phyloP scores from a whole-genome alignment of 2,888 invertebrate genomes.

The Hydropsyche betteni region DNA sequence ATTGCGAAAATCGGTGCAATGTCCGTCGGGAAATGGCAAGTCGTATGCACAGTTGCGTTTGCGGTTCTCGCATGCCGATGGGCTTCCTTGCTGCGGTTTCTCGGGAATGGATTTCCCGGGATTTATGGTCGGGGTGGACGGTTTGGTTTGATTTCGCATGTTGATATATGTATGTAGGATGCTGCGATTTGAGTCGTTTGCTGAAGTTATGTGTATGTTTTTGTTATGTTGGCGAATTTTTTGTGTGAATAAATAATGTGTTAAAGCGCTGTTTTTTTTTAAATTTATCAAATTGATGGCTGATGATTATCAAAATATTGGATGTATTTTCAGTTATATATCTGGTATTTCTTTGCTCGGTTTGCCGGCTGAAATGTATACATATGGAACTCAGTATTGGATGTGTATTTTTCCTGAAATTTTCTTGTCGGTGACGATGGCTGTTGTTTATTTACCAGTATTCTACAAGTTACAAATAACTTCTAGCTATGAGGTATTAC shows the following conservation, averaged over 20 bases:
- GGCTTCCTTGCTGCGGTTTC: too few relatives aligned
- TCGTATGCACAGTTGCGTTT: too few relatives aligned
- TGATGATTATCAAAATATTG: not conserved
- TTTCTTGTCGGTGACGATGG: slow-evolving; percentile 73
- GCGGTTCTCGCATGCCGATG: too few relatives aligned
- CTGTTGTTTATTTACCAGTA: slow-evolving; percentile 74
- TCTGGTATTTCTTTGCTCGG: slow-evolving; percentile 79
- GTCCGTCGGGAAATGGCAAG: too few relatives aligned
- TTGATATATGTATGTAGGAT: too few relatives aligned
- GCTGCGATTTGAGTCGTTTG: too few relatives aligned
- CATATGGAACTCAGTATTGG: slow-evolving; percentile 78
- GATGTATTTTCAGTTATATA: slow-evolving; percentile 69
- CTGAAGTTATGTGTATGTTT: too few relatives aligned
- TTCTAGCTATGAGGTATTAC: slow-evolving; percentile 76
- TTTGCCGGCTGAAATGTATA: slow-evolving; percentile 79
- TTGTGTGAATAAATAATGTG: not conserved
- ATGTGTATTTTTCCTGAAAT: slow-evolving; percentile 71
- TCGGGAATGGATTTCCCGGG: too few relatives aligned
- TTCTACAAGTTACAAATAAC: slow-evolving; percentile 79
- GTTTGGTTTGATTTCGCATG: too few relatives aligned
- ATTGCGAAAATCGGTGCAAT: not conserved
- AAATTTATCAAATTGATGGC: not conserved
- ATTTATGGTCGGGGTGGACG: too few relatives aligned
- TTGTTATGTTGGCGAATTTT: too few relatives aligned
- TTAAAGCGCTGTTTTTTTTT: not conserved